Evolutionary conservation across 2,888 invertebrate genomes (phyloP).

Genomic region (Mallateleia sp.): DNA sequence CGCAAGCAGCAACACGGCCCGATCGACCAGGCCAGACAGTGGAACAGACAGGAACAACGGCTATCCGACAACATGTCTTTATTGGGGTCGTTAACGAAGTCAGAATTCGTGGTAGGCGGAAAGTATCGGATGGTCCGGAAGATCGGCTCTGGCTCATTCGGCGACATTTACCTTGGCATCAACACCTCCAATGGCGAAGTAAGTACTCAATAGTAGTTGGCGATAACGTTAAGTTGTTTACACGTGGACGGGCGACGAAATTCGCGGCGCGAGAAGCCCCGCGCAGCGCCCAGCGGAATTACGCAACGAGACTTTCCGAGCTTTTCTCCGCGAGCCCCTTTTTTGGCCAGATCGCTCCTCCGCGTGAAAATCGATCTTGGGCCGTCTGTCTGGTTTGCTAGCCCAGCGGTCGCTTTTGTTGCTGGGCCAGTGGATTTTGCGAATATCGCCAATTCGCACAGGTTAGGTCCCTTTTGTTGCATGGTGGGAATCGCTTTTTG

Average conservation of each 20-base stretch:
- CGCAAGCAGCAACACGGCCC: conserved; percentile 17
- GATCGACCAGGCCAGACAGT: conserved; percentile 52
- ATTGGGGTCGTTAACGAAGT: conserved; percentile 86
- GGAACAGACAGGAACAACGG: conserved; percentile 32
- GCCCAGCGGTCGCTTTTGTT: too few species aligned
- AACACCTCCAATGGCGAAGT: conserved; percentile 97
- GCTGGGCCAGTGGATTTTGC: too few species aligned
- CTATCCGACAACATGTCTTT: conserved; percentile 82
- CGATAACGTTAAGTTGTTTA: not conserved
- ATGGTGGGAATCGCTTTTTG: too few species aligned
- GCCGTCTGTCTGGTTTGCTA: too few species aligned
- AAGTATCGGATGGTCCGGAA: conserved; percentile 98
- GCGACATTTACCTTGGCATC: conserved; percentile 99
- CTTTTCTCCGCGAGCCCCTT: too few species aligned
- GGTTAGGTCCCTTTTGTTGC: too few species aligned
- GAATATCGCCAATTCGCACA: too few species aligned
- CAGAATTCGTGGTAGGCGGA: conserved; percentile 96
- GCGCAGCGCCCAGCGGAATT: not conserved
- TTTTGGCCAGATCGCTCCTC: too few species aligned
- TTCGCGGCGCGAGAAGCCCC: not conserved
- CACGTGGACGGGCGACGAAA: not conserved
- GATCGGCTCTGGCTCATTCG: conserved; percentile 99
- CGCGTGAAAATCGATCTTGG: too few species aligned
- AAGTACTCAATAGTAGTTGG: conserved; percentile 86
- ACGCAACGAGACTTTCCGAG: too few species aligned